Evolutionary conservation across 2,797 vertebrate species (phyloP), one percentile per base, ranked within the genome.

Genomic region (Sebastes diaconus): DNA sequence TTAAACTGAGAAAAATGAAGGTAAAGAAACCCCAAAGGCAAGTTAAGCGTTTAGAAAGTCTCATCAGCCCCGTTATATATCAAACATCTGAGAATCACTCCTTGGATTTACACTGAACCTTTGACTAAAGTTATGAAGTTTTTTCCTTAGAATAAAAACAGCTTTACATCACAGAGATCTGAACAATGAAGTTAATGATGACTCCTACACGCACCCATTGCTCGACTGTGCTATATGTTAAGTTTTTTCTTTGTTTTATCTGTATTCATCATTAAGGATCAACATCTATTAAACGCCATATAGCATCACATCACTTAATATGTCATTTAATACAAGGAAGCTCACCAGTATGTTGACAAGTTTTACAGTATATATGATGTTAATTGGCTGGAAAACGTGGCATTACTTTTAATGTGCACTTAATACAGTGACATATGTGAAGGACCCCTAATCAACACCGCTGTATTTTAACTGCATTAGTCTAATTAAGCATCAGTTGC

Each of bases 1-100:
- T 59, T 67, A 76, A 74, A 74, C 25, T 2, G 65, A 77, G 72
- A 50, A 30, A 82, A 75, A 73, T 22, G 5, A 65, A 77, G 77
- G 73, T 85, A 67, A 64, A 83, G 64, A 68, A 66, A 20, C 13
- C 58, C 58, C 68, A 36, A 67, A 54, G 67, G 63, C 20, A 16
- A 54, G 46, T 36, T 64, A 25, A 54, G 36, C 52, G 13, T 1
- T 61, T 22, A 46, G 24, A 42, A 52, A 75, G n/a, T 68, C 57
- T 66, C 54, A 75, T 73, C 66, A 64, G 73, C 13, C 6, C 11
- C 9, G 12, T 25, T 16, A 24, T 64, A 64, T 6, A 79, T 71
- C 36, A 74, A 34, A 72, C 52, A 39, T 55, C 57, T n/a, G 4
- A 59, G 39, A 24, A 36, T 39, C 11, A 29, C 25, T 29, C 13